phyloP scores from a whole-genome alignment of 2,888 invertebrate species.

The Drosophila neotestacea region DNA sequence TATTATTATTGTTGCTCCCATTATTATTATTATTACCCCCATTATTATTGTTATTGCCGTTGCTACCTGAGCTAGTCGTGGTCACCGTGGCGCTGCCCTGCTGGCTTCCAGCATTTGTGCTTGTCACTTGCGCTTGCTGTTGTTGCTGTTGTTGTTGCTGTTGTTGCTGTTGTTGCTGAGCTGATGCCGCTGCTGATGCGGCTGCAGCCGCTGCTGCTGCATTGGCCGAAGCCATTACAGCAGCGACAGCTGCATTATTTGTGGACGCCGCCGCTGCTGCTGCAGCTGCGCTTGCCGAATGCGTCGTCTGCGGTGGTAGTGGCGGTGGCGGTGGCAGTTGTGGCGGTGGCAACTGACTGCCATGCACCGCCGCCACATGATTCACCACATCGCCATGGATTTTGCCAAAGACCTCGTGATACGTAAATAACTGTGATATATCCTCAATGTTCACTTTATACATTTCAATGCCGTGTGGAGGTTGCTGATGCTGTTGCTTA shows the following conservation, averaged over 20 bases:
- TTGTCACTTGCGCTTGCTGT: slow-evolving; percentile 51
- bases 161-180: slow-evolving; percentile 49
- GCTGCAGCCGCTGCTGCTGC: slow-evolving; percentile 74
- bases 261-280: slow-evolving; percentile 78
- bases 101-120: slow-evolving; percentile 58
- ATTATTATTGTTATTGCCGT: slow-evolving; percentile 38
- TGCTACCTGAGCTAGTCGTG: slow-evolving; percentile 72
- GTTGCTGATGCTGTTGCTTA: slow-evolving; percentile 55
- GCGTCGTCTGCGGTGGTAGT: slow-evolving; percentile 69
- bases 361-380: slow-evolving; percentile 86
- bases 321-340: slow-evolving; percentile 75
- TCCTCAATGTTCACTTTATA: slow-evolving; percentile 93
- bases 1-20: slow-evolving; percentile 45
- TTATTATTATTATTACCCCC: slow-evolving; percentile 33
- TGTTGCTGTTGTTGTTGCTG: slow-evolving; percentile 51
- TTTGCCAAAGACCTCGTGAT: slow-evolving; percentile 94
- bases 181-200: slow-evolving; percentile 69
- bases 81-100: slow-evolving; percentile 66
- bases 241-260: slow-evolving; percentile 77
- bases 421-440: slow-evolving; percentile 92
- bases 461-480: slow-evolving; percentile 88
- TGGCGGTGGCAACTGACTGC: slow-evolving; percentile 79
- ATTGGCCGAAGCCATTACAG: slow-evolving; percentile 76
- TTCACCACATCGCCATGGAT: slow-evolving; percentile 86
- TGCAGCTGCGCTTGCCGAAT: slow-evolving; percentile 76